A percentile compares a stretch with the other conserved stretches of the same genome.
These are phyloP conservation scores for Parotocinclus haroldoi DNA, from an alignment of 2,797 vertebrate species.

Conservation along the genomic window DNA sequence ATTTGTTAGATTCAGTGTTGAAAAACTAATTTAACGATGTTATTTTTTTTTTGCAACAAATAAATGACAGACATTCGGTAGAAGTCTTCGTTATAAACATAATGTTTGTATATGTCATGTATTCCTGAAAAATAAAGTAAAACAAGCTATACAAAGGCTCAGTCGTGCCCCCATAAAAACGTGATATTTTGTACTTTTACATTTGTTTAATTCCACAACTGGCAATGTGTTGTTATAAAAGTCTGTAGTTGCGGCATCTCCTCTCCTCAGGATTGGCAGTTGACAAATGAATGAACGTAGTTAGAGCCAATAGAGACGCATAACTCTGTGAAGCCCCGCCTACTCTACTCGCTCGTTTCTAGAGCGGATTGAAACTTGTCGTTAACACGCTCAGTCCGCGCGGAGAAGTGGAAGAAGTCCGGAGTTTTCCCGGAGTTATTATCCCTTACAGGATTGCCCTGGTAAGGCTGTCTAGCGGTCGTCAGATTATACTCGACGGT, in stretches of 20 bases:
- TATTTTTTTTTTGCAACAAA: too few species aligned
- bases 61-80: too few species aligned
- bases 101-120: too few species aligned
- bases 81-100: too few species aligned
- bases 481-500: too few species aligned
- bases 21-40: too few species aligned
- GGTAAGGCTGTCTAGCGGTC: slow-evolving; percentile 41
- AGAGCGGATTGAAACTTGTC: slow-evolving; percentile 62
- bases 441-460: slow-evolving; percentile 34
- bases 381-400: slow-evolving; percentile 48
- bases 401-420: slow-evolving; percentile 43
- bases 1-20: too few species aligned
- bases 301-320: slow-evolving; percentile 44
- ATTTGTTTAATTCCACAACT: background rate
- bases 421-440: slow-evolving; percentile 42
- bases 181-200: too few species aligned
- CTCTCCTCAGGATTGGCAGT: slow-evolving; percentile 27
- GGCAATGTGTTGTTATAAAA: slow-evolving; percentile 1
- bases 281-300: slow-evolving; percentile 35
- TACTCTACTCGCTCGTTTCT: slow-evolving; percentile 48
- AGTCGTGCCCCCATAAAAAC: too few species aligned
- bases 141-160: too few species aligned
- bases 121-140: too few species aligned
- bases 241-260: background rate
- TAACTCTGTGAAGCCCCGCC: slow-evolving; percentile 45